Conservation (phyloP, 2,113 vertebrate genomes). For the Ascaphus truei region DNA sequence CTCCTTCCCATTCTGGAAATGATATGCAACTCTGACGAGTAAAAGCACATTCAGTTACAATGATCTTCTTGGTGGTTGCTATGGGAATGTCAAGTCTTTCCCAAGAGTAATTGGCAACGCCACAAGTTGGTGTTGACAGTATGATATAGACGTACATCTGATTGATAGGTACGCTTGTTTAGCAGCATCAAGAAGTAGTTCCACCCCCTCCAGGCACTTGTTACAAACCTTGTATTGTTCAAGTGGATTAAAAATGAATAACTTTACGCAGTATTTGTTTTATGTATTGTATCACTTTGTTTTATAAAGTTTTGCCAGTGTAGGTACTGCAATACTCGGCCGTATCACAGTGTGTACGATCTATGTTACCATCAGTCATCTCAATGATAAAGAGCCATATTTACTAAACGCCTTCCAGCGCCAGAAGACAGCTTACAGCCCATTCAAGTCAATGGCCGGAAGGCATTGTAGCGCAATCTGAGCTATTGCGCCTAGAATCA, state of each 20-base stretch:
- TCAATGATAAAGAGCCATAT: too few relatives aligned
- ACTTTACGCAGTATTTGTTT: neutral
- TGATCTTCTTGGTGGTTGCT: constrained; percentile 28
- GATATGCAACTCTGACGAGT: constrained; percentile 21
- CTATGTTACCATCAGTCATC: too few relatives aligned
- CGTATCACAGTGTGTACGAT: too few relatives aligned
- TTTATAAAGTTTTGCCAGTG: too few relatives aligned
- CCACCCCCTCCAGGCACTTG: neutral
- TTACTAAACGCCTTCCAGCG: too few relatives aligned
- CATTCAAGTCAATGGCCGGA: too few relatives aligned
- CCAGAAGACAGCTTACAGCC: too few relatives aligned
- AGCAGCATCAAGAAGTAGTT: neutral
- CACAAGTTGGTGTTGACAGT: constrained; percentile 31
- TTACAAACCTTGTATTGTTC: neutral
- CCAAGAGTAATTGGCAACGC: constrained; percentile 33
- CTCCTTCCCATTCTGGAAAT: constrained; percentile 21
- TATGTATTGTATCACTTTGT: neutral
- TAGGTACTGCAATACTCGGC: too few relatives aligned
- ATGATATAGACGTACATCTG: constrained; percentile 20
- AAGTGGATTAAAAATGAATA: neutral
- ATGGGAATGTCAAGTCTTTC: constrained; percentile 30
- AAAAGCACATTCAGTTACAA: constrained; percentile 1
- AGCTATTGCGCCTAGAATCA: too few relatives aligned
- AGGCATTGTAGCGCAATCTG: too few relatives aligned
- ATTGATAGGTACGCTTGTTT: constrained; percentile 23